Conservation (phyloP, 2,113 vertebrate species). For the Neomonachus schauinslandi region DNA sequence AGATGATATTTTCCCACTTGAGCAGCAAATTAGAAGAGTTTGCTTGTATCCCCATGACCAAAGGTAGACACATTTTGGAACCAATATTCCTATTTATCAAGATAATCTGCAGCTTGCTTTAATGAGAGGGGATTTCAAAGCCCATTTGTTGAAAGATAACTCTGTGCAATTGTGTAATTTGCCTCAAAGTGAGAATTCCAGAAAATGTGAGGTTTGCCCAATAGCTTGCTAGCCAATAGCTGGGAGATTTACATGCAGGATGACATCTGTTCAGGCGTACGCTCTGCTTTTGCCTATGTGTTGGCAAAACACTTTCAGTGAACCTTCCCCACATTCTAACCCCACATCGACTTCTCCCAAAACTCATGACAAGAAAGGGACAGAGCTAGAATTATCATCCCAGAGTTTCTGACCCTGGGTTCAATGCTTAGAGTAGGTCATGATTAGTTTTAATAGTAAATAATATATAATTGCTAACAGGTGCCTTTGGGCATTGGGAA, state of each 20-base stretch:
- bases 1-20: neutral
- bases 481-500: conserved; percentile 33
- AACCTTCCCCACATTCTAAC: conserved; percentile 25
- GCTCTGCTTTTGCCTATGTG: neutral
- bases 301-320: conserved; percentile 25
- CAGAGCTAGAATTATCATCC: neutral
- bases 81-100: neutral
- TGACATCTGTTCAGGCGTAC: conserved; percentile 28
- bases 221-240: neutral
- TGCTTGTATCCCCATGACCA: neutral
- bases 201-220: neutral
- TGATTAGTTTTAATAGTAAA: conserved; percentile 42
- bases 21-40: neutral
- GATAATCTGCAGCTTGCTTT: conserved; percentile 6
- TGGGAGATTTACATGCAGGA: conserved; percentile 7
- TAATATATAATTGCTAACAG: conserved; percentile 55
- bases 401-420: neutral
- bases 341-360: neutral
- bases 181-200: conserved; percentile 51
- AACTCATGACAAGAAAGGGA: conserved; percentile 14
- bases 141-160: neutral
- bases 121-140: conserved; percentile 36
- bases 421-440: neutral
- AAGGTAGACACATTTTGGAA: neutral
- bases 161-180: neutral